Percentiles rank a stretch among this genome's conserved stretches.
These are phyloP conservation scores for Anoura caudifer DNA, from an alignment of 2,113 vertebrate genomes.

Conservation along the genomic window DNA sequence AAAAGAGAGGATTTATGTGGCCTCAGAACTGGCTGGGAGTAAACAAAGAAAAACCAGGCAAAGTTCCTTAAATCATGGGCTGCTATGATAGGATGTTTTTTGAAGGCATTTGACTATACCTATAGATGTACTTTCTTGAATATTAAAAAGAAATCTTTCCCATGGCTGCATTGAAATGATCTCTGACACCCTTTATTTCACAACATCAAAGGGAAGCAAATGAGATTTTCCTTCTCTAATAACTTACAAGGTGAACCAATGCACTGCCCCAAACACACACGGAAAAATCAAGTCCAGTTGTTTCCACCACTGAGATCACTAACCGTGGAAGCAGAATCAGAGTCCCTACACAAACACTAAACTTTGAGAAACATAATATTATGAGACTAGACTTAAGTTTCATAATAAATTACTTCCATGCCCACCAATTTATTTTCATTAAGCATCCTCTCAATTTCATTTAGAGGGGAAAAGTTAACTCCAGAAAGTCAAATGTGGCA, in stretches of 20 bases:
- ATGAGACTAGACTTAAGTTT: not conserved
- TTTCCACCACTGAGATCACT: not conserved
- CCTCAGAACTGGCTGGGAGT: not conserved
- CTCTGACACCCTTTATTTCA: not conserved
- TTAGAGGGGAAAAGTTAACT: not conserved
- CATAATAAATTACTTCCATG: not conserved
- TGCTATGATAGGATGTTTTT: not conserved
- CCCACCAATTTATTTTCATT: slow-evolving; percentile 13
- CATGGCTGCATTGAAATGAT: not conserved
- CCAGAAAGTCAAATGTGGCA: not conserved
- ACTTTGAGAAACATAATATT: not conserved
- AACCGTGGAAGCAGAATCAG: not conserved
- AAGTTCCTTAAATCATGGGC: not conserved
- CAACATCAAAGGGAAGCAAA: not conserved
- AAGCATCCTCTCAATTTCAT: not conserved
- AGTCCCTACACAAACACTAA: not conserved
- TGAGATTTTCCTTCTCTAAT: not conserved
- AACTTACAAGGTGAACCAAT: not conserved
- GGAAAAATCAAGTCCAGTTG: not conserved
- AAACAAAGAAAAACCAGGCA: not conserved
- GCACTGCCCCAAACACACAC: not conserved
- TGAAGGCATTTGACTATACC: not conserved
- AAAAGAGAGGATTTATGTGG: not conserved
- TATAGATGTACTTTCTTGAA: not conserved
- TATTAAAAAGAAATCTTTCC: not conserved